Evolutionary conservation across 2,113 vertebrate species (phyloP), one percentile per base, ranked within the genome.

Genomic region (Apus apus): DNA sequence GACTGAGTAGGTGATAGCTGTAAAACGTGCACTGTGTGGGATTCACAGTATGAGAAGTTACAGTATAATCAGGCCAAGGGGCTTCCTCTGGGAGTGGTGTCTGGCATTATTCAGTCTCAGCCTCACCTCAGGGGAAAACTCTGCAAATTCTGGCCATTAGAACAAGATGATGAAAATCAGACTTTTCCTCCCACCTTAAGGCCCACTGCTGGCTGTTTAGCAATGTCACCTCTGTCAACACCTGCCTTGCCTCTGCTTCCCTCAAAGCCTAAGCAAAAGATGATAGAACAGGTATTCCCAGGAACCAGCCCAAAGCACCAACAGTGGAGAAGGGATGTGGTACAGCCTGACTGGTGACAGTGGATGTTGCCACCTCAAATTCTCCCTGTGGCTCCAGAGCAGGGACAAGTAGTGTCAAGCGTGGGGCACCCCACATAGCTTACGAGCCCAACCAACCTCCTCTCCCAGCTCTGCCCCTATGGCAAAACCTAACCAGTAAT

Each of bases 21-120:
- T 66, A 45, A 58, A 54, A 25, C 0, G 0, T 12, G n/a, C 18
- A 7, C 32, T 45, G 2, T 16, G 27, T 15, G 9, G 27, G 38
- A 7, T 34, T 64, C 27, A 32, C 43, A 68, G 43, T 12, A 65
- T 54, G 43, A 73, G n/a, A 36, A 51, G 27, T 29, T 46, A 3
- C 0, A 8, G 4, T 38, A 9, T 66, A 27, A 0, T 45, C 40
- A 66, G 27, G 70, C 27, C 85, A 45, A 43, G 66, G 18, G 40
- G 1, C 13, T 91, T 87, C 34, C 73, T 65, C 20, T 13, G 25
- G 38, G 45, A 85, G 38, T 1, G 5, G 71, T 6, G 15, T 10
- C n/a, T 74, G 73, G 17, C 22, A 40, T 32, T 60, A 67, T 43
- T 43, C 40, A 46, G 26, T 27, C 61, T 53, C 36, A 40, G 22